A percentile compares a stretch with the other conserved stretches of the same genome.
These are phyloP conservation scores for Charina bottae DNA, from an alignment of 2,113 vertebrate species.

Conservation along the genomic window DNA sequence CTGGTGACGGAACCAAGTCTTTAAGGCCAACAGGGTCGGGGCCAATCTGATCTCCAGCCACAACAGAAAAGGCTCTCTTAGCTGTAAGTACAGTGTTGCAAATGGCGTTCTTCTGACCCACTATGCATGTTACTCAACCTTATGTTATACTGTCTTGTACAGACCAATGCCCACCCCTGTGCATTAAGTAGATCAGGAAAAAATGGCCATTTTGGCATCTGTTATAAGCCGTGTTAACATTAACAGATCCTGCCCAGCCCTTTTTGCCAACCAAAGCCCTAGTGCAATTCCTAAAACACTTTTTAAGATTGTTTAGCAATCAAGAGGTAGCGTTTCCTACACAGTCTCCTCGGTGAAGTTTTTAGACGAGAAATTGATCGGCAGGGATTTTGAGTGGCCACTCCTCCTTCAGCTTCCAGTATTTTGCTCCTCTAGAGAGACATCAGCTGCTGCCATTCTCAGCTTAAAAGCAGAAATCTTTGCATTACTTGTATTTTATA, in stretches of 20 bases:
- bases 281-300: not conserved
- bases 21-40: no score
- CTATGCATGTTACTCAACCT: no score
- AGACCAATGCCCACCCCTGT: no score
- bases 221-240: not conserved
- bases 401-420: not conserved
- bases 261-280: not conserved
- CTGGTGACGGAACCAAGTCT: no score
- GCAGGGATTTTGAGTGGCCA: not conserved
- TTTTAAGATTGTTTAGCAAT: not conserved
- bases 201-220: not conserved
- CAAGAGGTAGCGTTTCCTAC: not conserved
- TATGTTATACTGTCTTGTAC: no score
- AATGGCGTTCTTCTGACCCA: no score
- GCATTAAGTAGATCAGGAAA: not conserved
- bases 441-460: not conserved
- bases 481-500: not conserved
- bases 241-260: not conserved
- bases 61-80: no score
- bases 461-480: not conserved
- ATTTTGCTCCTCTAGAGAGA: not conserved
- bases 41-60: no score
- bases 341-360: not conserved
- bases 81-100: no score
- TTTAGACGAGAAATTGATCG: not conserved